Evolutionary conservation across 1,140 invertebrate genomes (phyloP).

Genomic region (Brachionus manjavacas): DNA sequence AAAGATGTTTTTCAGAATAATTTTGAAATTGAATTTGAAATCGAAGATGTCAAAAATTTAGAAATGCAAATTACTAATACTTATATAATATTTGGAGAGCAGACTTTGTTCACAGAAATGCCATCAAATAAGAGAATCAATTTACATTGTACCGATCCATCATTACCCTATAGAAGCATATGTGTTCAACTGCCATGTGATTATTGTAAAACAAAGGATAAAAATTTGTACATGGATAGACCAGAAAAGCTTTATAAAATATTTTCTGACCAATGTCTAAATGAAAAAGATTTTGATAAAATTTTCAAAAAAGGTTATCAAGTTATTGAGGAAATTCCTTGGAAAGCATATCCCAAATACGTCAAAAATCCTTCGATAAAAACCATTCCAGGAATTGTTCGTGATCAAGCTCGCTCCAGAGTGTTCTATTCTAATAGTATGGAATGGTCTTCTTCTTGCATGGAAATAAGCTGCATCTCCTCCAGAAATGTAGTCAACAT

Average conservation of each 20-base stretch:
- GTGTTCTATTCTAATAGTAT: conserved; percentile 5
- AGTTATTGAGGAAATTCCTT: background rate
- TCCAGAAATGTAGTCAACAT: background rate
- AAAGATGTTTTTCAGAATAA: background rate
- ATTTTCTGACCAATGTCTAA: background rate
- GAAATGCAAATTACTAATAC: conserved; percentile 39
- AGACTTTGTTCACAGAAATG: background rate
- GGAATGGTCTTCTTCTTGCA: conserved; percentile 41
- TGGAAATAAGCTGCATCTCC: conserved; percentile 29
- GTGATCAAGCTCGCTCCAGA: background rate
- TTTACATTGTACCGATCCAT: background rate
- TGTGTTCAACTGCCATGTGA: conserved; percentile 12
- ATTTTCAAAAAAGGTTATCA: conserved; percentile 13
- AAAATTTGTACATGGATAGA: background rate
- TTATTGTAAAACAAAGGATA: background rate
- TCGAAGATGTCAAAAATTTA: background rate
- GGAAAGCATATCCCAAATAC: conserved; percentile 38
- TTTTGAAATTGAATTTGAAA: conserved; percentile 17
- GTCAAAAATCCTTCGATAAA: background rate
- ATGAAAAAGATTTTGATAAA: conserved; percentile 15
- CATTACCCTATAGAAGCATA: background rate
- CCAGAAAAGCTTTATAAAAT: conserved; percentile 14
- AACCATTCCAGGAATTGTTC: background rate
- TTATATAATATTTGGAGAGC: background rate
- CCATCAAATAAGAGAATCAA: background rate